phyloP scores from a whole-genome alignment of 2,113 vertebrate genomes.

The Dryoscopus gambensis region DNA sequence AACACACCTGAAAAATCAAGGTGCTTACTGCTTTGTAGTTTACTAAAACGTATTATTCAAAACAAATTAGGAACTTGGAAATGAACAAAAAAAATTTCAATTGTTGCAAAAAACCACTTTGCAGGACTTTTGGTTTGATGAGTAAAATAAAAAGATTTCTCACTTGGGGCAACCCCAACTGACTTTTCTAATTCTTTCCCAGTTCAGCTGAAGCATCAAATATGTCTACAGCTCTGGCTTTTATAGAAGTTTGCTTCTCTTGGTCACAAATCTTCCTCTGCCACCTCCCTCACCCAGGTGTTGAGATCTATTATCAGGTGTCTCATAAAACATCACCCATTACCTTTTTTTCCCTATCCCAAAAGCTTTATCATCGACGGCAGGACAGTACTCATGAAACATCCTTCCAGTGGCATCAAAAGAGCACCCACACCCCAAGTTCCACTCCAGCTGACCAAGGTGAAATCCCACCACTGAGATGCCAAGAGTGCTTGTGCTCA shows the following conservation, averaged over 20 bases:
- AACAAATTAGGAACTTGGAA: background rate
- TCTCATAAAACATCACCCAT: background rate
- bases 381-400: background rate
- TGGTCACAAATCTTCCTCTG: background rate
- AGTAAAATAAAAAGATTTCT: background rate
- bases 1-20: background rate
- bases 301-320: background rate
- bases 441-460: background rate
- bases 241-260: background rate
- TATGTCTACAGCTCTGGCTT: background rate
- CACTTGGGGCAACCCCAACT: background rate
- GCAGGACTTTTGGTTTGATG: background rate
- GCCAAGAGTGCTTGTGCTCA: accelerated
- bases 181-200: background rate
- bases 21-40: background rate
- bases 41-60: background rate
- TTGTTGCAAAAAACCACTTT: background rate
- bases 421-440: background rate
- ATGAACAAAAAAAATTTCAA: background rate
- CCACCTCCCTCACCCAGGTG: background rate
- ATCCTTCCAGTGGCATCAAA: background rate
- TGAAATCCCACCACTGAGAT: background rate
- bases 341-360: background rate
- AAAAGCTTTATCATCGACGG: background rate
- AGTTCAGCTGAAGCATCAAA: background rate